These are phyloP conservation scores for Crotalus horridus DNA, from an alignment of 2,113 vertebrate species.

Conservation along the genomic window DNA sequence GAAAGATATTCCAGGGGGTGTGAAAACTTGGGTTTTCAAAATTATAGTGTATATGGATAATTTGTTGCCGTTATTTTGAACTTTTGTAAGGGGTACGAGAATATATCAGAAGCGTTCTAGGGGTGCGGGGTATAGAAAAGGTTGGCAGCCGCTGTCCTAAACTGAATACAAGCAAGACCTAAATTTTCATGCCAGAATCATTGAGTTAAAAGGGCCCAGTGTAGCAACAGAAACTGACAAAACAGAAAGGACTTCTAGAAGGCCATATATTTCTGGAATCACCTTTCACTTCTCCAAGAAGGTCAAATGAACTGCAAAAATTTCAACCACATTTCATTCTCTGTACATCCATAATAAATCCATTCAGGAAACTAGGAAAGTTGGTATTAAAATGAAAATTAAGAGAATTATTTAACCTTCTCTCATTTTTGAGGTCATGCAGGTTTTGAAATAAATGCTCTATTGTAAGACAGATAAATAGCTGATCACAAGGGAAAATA, in stretches of 20 bases:
- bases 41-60: too few species aligned
- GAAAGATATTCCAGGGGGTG: too few species aligned
- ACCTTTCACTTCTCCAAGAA: not conserved
- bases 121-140: too few species aligned
- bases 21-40: too few species aligned
- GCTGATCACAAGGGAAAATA: not conserved
- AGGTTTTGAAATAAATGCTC: not conserved
- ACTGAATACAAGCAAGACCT: not conserved
- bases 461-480: not conserved
- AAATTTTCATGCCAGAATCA: not conserved
- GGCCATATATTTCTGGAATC: not conserved
- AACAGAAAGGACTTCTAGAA: not conserved
- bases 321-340: not conserved
- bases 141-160: not conserved
- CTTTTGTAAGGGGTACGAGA: too few species aligned
- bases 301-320: not conserved
- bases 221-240: not conserved
- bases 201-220: not conserved
- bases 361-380: not conserved
- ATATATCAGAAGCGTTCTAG: too few species aligned
- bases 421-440: not conserved
- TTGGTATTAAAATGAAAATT: not conserved
- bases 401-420: not conserved
- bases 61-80: too few species aligned
- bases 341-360: not conserved